phyloP scores from a whole-genome alignment of 2,888 invertebrate species.

The Watsonalla binaria region DNA sequence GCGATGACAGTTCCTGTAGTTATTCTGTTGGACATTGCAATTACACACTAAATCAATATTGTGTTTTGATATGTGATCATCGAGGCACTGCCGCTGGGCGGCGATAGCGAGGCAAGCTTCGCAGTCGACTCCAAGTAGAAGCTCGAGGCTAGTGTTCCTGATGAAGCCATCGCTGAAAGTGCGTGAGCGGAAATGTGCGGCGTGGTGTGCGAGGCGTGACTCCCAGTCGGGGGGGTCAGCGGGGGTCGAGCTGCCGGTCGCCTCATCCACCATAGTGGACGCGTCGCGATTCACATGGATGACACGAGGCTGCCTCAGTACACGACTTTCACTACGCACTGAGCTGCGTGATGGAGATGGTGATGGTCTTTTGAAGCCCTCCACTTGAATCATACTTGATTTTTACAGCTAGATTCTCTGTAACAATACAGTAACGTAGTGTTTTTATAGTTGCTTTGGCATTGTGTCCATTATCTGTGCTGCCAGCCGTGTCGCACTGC shows the following conservation, averaged over 20 bases:
- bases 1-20: conserved; percentile 60
- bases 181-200: conserved; percentile 65
- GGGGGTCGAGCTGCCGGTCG: conserved; percentile 29
- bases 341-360: conserved; percentile 71
- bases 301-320: conserved; percentile 67
- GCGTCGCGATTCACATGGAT: conserved; percentile 74
- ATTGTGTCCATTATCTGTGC: no score
- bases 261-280: conserved; percentile 70
- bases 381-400: conserved; percentile 64
- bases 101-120: conserved; percentile 72
- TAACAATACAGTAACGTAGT: neutral
- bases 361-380: conserved; percentile 66
- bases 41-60: conserved; percentile 71
- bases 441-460: neutral
- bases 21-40: conserved; percentile 68
- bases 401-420: neutral
- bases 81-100: conserved; percentile 58
- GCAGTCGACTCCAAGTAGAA: conserved; percentile 72
- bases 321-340: conserved; percentile 65
- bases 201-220: conserved; percentile 42
- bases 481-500: no score
- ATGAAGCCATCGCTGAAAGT: conserved; percentile 75
- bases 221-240: conserved; percentile 44
- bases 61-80: conserved; percentile 61
- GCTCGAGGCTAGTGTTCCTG: conserved; percentile 70